Evolutionary conservation across 2,797 vertebrate species (phyloP).

Genomic region (Etheostoma perlongum): DNA sequence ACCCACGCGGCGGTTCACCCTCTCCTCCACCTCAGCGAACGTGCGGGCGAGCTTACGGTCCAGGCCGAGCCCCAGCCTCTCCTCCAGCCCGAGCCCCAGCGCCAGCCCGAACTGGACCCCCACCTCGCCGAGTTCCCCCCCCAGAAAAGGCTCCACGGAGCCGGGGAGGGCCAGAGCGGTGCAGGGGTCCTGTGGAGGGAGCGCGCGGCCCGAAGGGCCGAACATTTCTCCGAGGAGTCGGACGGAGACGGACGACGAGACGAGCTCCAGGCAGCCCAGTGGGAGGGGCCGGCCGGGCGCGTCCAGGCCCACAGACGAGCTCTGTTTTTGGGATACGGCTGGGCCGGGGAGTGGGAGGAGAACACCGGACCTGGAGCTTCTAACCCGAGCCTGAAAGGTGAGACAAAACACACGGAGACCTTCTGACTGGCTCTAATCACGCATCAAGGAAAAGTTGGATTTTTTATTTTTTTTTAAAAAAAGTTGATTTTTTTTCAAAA

Average conservation of each 20-base stretch:
- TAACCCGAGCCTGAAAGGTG: constrained; percentile 55
- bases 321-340: constrained; percentile 14
- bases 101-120: constrained; percentile 29
- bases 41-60: constrained; percentile 78
- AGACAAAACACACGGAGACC: not conserved
- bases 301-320: constrained; percentile 26
- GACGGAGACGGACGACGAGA: constrained; percentile 57
- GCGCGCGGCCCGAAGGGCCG: not conserved
- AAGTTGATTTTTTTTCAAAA: no score
- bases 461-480: no score
- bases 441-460: no score
- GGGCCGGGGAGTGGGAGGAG: constrained; percentile 58
- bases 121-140: not conserved
- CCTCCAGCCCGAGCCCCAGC: constrained; percentile 65
- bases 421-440: no score
- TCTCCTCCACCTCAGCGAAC: constrained; percentile 86
- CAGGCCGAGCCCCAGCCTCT: constrained; percentile 80
- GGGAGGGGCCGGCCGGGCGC: constrained; percentile 35
- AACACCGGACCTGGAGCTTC: constrained; percentile 52
- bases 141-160: constrained; percentile 16
- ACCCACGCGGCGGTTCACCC: constrained; percentile 83
- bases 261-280: constrained; percentile 68
- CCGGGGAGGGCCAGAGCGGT: constrained; percentile 52
- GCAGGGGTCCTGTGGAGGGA: constrained; percentile 6
- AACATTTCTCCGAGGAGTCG: constrained; percentile 62